Evolutionary conservation across 2,888 invertebrate genomes (phyloP).

Genomic region (Hyppa rectilinea): DNA sequence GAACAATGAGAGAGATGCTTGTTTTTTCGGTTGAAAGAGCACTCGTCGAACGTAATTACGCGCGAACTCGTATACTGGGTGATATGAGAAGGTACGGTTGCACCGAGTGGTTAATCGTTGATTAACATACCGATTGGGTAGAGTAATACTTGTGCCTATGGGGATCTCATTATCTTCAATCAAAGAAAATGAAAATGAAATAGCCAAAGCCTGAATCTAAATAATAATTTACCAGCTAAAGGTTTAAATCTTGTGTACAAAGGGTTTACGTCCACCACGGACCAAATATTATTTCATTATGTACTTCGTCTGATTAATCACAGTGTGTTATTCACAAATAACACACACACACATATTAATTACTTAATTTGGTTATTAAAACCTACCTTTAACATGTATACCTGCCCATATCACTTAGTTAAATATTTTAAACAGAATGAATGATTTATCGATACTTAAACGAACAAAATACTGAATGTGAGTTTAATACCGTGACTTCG

Average conservation of each 20-base stretch:
- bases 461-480: slow-evolving; percentile 62
- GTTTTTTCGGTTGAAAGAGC: slow-evolving; percentile 89
- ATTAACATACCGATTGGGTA: slow-evolving; percentile 32
- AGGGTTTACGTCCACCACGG: background rate
- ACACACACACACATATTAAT: background rate
- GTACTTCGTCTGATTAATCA: background rate
- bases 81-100: slow-evolving; percentile 72
- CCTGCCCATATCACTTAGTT: slow-evolving; percentile 22
- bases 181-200: background rate
- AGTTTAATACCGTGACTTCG: slow-evolving; percentile 64
- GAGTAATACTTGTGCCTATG: background rate
- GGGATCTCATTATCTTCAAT: background rate
- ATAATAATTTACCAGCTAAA: background rate
- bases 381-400: slow-evolving; percentile 23
- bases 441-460: slow-evolving; percentile 64
- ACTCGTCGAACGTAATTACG: slow-evolving; percentile 88
- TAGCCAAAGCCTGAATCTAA: background rate
- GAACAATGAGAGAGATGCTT: slow-evolving; percentile 87
- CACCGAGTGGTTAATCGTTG: slow-evolving; percentile 61
- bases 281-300: slow-evolving; percentile 10
- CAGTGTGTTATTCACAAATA: slow-evolving; percentile 11
- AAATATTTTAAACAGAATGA: slow-evolving; percentile 45
- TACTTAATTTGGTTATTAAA: slow-evolving; percentile 8
- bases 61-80: slow-evolving; percentile 80
- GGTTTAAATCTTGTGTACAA: background rate